Evolutionary conservation across 1,140 invertebrate species (phyloP), one percentile per base, ranked within the genome.

Genomic region (Bombus terrestris): DNA sequence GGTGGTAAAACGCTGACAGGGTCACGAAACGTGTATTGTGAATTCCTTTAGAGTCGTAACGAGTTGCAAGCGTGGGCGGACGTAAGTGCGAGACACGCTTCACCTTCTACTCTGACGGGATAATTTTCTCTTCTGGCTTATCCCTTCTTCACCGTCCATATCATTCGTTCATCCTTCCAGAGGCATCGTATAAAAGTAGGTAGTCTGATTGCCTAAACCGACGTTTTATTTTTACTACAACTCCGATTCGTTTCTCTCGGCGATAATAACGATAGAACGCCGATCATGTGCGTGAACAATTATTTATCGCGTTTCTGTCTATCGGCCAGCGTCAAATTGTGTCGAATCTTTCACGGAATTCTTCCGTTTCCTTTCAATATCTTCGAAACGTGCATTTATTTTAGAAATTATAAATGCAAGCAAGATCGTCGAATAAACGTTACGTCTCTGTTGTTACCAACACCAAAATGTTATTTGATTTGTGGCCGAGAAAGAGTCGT

Each of bases 1-100:
- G 93, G 93, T 93, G 92, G 89, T 94, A 93, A 93, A 93, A 93
- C 77, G 92, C 88, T 92, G 92, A 91, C 92, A 93, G 93, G 92
- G 93, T 93, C 92, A 93, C 91, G 83, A 87, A 72, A 47, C 85
- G 88, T 90, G 85, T 88, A 90, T 91, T 89, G 89, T 84, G 87
- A 82, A 89, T 85, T 81, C 66, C 83, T 81, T 90, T 78, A 43
- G 75, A 77, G 71, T 87, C 86, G 83, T 94, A 94, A 94, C 93
- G 91, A 94, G 93, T 91, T 91, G 89, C 91, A 89, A 89, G 92
- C 92, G 93, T 94, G 93, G 94, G 94, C 93, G 94, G 94, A 94
- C 91, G 88, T 88, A 88, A 90, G 91, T 91, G 89, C 64, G 91
- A 90, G 88, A 91, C 87, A 80, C 86, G 81, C 91, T 86, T 91